These are phyloP conservation scores for Chaetodon trifascialis DNA, from an alignment of 2,113 vertebrate genomes.

Conservation along the genomic window DNA sequence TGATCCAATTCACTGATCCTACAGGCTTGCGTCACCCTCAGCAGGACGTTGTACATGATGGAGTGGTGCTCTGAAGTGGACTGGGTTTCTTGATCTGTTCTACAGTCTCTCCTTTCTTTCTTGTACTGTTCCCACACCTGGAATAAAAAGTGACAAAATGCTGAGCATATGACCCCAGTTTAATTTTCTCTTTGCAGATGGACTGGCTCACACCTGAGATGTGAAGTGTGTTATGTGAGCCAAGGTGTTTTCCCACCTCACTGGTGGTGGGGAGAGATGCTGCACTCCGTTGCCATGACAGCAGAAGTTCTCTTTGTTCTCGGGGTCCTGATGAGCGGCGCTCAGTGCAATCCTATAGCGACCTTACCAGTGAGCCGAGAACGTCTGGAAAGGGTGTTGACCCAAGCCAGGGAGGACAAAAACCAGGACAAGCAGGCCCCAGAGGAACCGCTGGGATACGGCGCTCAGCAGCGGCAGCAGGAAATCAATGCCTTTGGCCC, in stretches of 20 bases:
- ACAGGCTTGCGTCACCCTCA: slow-evolving; percentile 45
- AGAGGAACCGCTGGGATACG: slow-evolving; percentile 80
- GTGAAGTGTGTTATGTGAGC: slow-evolving; percentile 90
- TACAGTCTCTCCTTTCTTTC: not conserved
- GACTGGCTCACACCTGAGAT: slow-evolving; percentile 77
- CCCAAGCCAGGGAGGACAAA: slow-evolving; percentile 89
- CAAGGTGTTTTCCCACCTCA: slow-evolving; percentile 87
- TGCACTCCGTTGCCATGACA: slow-evolving; percentile 92
- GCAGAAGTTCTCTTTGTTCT: slow-evolving; percentile 92
- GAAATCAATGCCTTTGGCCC: slow-evolving; percentile 86
- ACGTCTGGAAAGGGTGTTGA: slow-evolving; percentile 80
- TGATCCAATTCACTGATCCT: slow-evolving; percentile 66
- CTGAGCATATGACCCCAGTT: slow-evolving; percentile 70
- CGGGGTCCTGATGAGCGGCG: slow-evolving; percentile 89
- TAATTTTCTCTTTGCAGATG: slow-evolving; percentile 83
- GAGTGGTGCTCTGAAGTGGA: slow-evolving; percentile 22
- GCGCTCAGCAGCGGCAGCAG: slow-evolving; percentile 82
- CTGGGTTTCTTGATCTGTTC: slow-evolving; percentile 17
- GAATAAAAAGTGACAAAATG: slow-evolving; percentile 64
- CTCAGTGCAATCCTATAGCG: slow-evolving; percentile 89
- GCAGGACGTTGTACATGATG: slow-evolving; percentile 44
- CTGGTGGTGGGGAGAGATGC: slow-evolving; percentile 93
- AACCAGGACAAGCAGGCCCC: slow-evolving; percentile 69
- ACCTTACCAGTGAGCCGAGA: slow-evolving; percentile 86
- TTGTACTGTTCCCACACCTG: slow-evolving; percentile 24